Conservation (phyloP, 2,797 vertebrate genomes). For the Epinephelus coioides region DNA sequence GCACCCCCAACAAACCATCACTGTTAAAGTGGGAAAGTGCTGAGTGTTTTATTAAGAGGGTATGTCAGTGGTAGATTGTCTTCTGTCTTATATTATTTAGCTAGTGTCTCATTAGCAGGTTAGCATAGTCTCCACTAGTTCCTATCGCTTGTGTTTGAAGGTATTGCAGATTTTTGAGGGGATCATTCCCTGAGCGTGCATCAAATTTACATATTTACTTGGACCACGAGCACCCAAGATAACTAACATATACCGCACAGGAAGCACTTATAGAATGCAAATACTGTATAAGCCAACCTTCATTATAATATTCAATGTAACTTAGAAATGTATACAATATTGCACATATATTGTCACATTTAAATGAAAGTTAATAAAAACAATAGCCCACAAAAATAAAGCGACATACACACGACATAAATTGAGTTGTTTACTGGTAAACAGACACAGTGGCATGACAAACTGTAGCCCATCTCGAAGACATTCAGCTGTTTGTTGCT, state of each 20-base stretch:
- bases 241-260: constrained; percentile 8
- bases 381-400: background rate
- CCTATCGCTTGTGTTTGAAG: constrained; percentile 32
- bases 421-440: constrained; percentile 4
- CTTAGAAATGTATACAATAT: background rate
- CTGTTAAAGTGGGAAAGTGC: constrained; percentile 9
- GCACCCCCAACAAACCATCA: constrained; percentile 14
- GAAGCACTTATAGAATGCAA: constrained; percentile 14
- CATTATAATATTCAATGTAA: background rate
- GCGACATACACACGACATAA: too few relatives aligned
- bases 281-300: constrained; percentile 6
- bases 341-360: background rate
- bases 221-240: background rate
- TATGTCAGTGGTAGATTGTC: constrained; percentile 8
- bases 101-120: constrained; percentile 45
- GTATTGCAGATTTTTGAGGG: constrained; percentile 34
- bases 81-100: constrained; percentile 24
- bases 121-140: constrained; percentile 29
- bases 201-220: constrained; percentile 54
- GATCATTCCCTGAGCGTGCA: constrained; percentile 38
- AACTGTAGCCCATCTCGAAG: constrained; percentile 1
- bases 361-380: background rate
- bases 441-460: background rate
- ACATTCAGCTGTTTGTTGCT: constrained; percentile 24
- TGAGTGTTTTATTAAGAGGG: constrained; percentile 11